Conservation (phyloP, 2,888 invertebrate species). For the Marronus borbonicus region DNA sequence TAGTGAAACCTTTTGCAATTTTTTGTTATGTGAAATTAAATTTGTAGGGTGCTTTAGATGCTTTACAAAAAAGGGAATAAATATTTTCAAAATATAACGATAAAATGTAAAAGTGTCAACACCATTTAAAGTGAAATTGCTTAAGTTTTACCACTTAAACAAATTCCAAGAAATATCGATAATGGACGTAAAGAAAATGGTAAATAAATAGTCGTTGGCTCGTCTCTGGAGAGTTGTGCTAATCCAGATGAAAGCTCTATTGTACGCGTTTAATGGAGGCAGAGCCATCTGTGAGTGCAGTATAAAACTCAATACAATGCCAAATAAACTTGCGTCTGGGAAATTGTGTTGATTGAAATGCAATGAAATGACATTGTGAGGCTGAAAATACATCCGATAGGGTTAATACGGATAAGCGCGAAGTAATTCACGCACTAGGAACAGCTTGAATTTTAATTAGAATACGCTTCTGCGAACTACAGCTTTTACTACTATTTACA, state of each 20-base stretch:
- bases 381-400: conserved; percentile 56
- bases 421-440: conserved; percentile 42
- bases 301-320: conserved; percentile 62
- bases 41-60: too few species aligned
- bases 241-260: conserved; percentile 69
- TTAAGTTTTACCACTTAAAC: conserved; percentile 12
- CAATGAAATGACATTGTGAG: conserved; percentile 57
- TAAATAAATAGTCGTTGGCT: conserved; percentile 62
- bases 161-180: conserved; percentile 45
- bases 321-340: conserved; percentile 63
- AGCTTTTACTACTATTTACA: conserved; percentile 17
- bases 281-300: conserved; percentile 64
- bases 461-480: conserved; percentile 22
- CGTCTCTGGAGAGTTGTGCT: conserved; percentile 66
- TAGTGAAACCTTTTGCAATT: too few species aligned
- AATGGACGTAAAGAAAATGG: conserved; percentile 55
- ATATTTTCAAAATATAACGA: not conserved
- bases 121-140: not conserved
- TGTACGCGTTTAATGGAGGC: conserved; percentile 66
- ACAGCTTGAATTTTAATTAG: conserved; percentile 45
- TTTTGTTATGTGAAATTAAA: too few species aligned
- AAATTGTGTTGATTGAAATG: conserved; percentile 69
- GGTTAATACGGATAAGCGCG: conserved; percentile 51
- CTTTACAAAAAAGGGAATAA: too few species aligned
- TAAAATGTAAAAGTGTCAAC: not conserved